Percentiles rank a stretch among this genome's conserved stretches.
phyloP scores from a whole-genome alignment of 2,888 invertebrate species.

The Callosobruchus maculatus region DNA sequence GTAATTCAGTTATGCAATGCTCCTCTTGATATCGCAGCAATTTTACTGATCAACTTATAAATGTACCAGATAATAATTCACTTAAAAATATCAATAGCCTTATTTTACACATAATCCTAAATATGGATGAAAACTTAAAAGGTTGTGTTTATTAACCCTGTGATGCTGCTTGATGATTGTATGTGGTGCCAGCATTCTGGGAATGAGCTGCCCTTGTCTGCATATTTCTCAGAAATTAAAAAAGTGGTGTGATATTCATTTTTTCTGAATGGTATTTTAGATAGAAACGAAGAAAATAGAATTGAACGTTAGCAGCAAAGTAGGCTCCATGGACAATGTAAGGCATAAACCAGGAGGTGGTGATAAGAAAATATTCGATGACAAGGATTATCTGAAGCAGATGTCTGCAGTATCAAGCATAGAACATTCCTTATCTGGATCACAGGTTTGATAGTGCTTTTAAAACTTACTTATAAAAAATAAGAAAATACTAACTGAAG shows the following conservation, averaged over 20 bases:
- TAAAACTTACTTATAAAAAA: no score
- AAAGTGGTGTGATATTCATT: not conserved
- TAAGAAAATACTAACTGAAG: no score
- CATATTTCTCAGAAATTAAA: not conserved
- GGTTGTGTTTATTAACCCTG: no score
- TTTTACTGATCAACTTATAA: no score
- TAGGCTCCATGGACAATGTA: conserved; percentile 88
- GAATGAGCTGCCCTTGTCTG: not conserved
- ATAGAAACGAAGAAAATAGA: conserved; percentile 89
- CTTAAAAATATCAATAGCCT: no score
- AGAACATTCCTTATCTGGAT: conserved; percentile 53
- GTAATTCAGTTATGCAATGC: no score
- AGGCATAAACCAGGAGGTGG: conserved; percentile 91
- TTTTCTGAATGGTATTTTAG: conserved; percentile 46
- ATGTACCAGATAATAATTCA: no score
- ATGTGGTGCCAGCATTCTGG: not conserved
- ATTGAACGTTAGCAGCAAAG: conserved; percentile 88
- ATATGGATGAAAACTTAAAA: no score
- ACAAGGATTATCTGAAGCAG: conserved; percentile 87
- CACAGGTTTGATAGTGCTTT: conserved; percentile 48
- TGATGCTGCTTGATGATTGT: no score
- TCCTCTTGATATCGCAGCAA: no score
- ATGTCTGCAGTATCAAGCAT: conserved; percentile 50
- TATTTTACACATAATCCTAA: no score
- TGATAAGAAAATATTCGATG: conserved; percentile 90